These are phyloP conservation scores for Arothron firmamentum DNA, from an alignment of 2,113 vertebrate species.

Conservation along the genomic window DNA sequence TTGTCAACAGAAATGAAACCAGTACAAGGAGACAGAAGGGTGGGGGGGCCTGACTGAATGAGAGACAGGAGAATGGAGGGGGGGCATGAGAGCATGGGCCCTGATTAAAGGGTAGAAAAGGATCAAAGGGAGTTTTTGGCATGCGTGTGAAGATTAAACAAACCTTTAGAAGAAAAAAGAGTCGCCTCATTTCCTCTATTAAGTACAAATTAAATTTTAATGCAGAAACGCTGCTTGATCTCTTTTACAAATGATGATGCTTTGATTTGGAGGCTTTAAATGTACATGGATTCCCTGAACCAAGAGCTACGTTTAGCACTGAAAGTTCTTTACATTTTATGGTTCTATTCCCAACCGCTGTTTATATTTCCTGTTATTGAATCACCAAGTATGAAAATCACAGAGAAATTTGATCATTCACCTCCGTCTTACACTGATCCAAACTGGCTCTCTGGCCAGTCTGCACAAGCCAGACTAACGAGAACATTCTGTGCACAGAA, in stretches of 20 bases:
- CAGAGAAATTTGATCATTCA: not conserved
- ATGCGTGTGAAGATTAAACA: slow-evolving; percentile 75
- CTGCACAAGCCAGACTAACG: no score
- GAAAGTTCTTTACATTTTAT: slow-evolving; percentile 31
- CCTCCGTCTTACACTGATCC: no score
- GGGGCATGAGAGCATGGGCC: slow-evolving; percentile 62
- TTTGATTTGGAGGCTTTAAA: slow-evolving; percentile 70
- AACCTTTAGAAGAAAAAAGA: slow-evolving; percentile 76
- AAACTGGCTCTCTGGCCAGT: no score
- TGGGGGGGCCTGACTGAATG: slow-evolving; percentile 60
- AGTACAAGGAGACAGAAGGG: slow-evolving; percentile 63
- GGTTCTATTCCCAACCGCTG: slow-evolving; percentile 4
- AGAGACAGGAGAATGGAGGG: slow-evolving; percentile 57
- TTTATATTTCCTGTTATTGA: no score
- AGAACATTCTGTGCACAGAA: not conserved
- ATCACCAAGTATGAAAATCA: no score
- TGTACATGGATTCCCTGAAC: slow-evolving; percentile 49
- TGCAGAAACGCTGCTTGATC: slow-evolving; percentile 77
- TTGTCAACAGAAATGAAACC: slow-evolving; percentile 80
- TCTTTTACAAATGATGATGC: slow-evolving; percentile 72
- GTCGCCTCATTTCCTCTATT: slow-evolving; percentile 73
- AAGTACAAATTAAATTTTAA: slow-evolving; percentile 76
- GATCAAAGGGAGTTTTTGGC: slow-evolving; percentile 78
- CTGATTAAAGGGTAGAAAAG: slow-evolving; percentile 74
- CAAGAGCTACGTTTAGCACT: slow-evolving; percentile 8